A percentile compares a stretch with the other conserved stretches of the same genome.
phyloP scores from a whole-genome alignment of 2,888 invertebrate genomes.

The Papilio elwesi region DNA sequence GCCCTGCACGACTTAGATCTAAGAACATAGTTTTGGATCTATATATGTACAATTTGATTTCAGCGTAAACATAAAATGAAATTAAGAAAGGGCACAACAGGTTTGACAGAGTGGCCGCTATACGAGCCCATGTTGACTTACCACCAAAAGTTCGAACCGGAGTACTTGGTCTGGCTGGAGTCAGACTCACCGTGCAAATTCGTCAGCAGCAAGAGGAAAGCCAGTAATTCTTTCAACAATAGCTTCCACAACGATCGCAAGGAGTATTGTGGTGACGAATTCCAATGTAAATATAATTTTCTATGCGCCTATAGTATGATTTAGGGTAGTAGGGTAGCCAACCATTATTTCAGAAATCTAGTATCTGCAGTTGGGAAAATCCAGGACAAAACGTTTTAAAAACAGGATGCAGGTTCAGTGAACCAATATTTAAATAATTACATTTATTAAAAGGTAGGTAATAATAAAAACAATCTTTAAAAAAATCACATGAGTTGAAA shows the following conservation, averaged over 20 bases:
- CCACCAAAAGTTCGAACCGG: slow-evolving; percentile 62
- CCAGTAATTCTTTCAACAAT: slow-evolving; percentile 46
- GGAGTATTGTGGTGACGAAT: slow-evolving; percentile 62
- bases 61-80: slow-evolving; percentile 73
- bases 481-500: no score
- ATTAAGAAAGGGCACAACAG: slow-evolving; percentile 57
- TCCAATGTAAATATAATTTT: slow-evolving; percentile 66
- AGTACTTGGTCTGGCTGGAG: slow-evolving; percentile 59
- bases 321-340: no score
- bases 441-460: no score
- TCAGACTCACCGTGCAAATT: slow-evolving; percentile 53
- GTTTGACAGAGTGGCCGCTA: slow-evolving; percentile 66
- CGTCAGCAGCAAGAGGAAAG: slow-evolving; percentile 48
- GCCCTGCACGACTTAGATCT: not conserved
- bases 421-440: no score
- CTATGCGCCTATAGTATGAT: not conserved
- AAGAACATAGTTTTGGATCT: not conserved
- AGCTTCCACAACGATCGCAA: slow-evolving; percentile 46
- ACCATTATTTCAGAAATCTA: no score
- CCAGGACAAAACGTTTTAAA: no score
- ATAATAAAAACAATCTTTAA: no score
- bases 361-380: no score
- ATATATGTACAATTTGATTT: slow-evolving; percentile 42
- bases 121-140: slow-evolving; percentile 67
- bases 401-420: no score